Evolutionary conservation across 1,140 invertebrate species (phyloP), one percentile per base, ranked within the genome.

Genomic region (Drosophila repleta): DNA sequence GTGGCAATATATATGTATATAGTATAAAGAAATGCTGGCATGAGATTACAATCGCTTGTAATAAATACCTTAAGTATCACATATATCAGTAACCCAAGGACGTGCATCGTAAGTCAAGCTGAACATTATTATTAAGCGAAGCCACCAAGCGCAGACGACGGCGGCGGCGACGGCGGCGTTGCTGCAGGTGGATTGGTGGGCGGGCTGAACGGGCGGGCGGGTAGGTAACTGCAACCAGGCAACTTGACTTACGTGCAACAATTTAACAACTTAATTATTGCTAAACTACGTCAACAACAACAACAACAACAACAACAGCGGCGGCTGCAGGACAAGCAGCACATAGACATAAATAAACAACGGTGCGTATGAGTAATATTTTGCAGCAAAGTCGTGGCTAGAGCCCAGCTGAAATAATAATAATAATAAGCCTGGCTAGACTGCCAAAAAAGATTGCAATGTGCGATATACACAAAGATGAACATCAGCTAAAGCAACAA

Each of bases 191-290:
- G 39, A 26, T 46, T 15, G 13, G 17, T 13, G 5, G 21, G 51
- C 17, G 13, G 17, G 10, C 0, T 5, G 20, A 20, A 26, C 1
- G 53, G 24, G 26, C 56, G 58, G 43, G 4, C 17, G 24, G 21
- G 0, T 6, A 11, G 43, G 20, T 3, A 51, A 41, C 29, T 57
- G 53, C 35, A 51, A 21, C 49, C 61, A 72, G 48, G 65, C 62
- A 69, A 58, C 79, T 79, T 88, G 81, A 90, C 81, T 90, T 90
- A 82, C 81, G 82, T 87, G 82, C 87, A 87, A 87, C 82, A 88
- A 84, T 90, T 90, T 90, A 88, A 90, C 88, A 90, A 90, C 88
- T 90, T 90, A 90, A 90, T 90, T 90, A 90, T 90, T 90, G 83
- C 88, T 90, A 90, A 90, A 90, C 88, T 90, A 84, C 80, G 64